Evolutionary conservation across 1,140 invertebrate genomes (phyloP).

Genomic region (Paralvinella palmiformis): DNA sequence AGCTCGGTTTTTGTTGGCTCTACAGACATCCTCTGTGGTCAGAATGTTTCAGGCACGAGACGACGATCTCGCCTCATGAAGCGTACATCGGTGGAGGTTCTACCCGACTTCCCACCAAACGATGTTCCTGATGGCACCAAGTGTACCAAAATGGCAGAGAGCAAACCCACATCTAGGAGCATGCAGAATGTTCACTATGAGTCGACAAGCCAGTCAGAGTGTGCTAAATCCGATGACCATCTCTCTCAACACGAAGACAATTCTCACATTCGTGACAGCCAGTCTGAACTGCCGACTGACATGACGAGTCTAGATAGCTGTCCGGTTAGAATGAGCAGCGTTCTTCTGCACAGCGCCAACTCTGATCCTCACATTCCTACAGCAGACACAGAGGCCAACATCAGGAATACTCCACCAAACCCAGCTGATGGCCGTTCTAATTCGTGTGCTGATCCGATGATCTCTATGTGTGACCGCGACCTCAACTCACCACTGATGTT

Average conservation of each 20-base stretch:
- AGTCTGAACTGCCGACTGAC: neutral
- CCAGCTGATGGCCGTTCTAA: no score
- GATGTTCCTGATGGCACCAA: neutral
- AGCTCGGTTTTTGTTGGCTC: neutral
- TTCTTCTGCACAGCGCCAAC: conserved; percentile 26
- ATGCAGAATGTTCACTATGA: neutral
- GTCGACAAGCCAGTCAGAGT: no score
- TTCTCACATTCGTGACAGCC: neutral
- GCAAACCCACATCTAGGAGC: neutral
- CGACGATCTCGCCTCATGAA: conserved; percentile 32
- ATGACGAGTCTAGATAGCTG: neutral
- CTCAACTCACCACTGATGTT: conserved; percentile 34
- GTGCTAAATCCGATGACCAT: no score
- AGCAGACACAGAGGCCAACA: neutral
- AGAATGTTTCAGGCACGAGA: neutral
- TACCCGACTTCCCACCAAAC: conserved; percentile 25
- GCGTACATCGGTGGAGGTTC: conserved; percentile 39
- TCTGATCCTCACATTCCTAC: conserved; percentile 36
- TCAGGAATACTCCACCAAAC: no score
- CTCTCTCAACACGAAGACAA: no score
- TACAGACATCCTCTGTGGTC: neutral
- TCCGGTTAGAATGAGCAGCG: neutral
- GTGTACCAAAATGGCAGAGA: neutral
- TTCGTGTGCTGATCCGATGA: conserved; percentile 17
- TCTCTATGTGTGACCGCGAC: conserved; percentile 21